Conservation (phyloP, 2,113 vertebrate genomes). For the Zeus faber region DNA sequence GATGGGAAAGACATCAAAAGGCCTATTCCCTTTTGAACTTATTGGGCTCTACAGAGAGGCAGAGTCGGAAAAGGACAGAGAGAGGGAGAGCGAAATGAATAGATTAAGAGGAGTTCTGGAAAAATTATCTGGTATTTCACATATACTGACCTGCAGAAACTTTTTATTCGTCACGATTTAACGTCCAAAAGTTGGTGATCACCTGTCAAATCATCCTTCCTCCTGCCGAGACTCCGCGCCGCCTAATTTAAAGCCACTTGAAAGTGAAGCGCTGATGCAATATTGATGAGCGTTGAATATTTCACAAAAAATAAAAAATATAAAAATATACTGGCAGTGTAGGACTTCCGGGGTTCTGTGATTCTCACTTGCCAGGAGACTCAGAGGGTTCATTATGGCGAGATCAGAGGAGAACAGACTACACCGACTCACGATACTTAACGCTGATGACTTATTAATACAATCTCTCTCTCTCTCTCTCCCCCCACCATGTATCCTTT, state of each 20-base stretch:
- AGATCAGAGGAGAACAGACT: conserved; percentile 70
- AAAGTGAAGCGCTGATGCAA: conserved; percentile 42
- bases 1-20: conserved; percentile 70
- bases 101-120: conserved; percentile 23
- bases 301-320: conserved; percentile 54
- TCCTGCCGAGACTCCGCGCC: conserved; percentile 17
- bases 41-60: conserved; percentile 45
- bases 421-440: conserved; percentile 43
- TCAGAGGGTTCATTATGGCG: conserved; percentile 48
- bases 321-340: too few species aligned
- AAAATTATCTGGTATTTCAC: conserved; percentile 27
- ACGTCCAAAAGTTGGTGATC: conserved; percentile 44
- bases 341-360: conserved; percentile 40
- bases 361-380: conserved; percentile 50
- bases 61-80: not conserved
- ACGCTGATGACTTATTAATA: conserved; percentile 44
- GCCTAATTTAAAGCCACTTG: conserved; percentile 44
- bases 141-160: conserved; percentile 20
- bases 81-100: conserved; percentile 12
- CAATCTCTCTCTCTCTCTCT: conserved; percentile 7
- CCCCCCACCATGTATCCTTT: too few species aligned
- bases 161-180: not conserved
- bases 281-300: conserved; percentile 68
- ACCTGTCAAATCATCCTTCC: conserved; percentile 38
- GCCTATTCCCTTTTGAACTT: conserved; percentile 67